Conservation (phyloP, 2,888 invertebrate genomes). For the Mylabris sibirica region DNA sequence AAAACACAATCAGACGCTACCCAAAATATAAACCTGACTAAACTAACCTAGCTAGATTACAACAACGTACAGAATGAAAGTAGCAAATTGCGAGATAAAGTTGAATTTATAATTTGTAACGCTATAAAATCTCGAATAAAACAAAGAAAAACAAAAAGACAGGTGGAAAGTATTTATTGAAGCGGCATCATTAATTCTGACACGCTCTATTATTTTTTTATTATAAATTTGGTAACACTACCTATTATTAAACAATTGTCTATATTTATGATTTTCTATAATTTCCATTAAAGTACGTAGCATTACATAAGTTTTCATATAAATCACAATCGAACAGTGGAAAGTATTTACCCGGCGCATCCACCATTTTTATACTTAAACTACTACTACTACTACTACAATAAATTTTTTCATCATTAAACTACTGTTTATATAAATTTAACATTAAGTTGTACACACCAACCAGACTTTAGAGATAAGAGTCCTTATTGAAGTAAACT, state of each 20-base stretch:
- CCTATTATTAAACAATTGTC: neutral
- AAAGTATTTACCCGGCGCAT: neutral
- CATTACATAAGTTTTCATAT: neutral
- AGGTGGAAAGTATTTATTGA: neutral
- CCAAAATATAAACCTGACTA: neutral
- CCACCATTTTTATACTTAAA: neutral
- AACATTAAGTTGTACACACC: no score
- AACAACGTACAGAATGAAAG: constrained; percentile 22
- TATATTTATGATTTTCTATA: neutral
- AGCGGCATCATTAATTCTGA: neutral
- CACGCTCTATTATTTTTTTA: neutral
- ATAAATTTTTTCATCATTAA: no score
- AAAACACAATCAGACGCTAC: no score
- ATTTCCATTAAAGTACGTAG: neutral
- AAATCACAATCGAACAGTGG: no score
- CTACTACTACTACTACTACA: no score
- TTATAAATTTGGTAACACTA: neutral
- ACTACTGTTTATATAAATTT: no score
- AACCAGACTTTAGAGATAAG: no score
- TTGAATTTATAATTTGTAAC: constrained; percentile 36
- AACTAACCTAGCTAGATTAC: constrained; percentile 34
- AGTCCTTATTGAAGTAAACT: no score
- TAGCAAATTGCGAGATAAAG: constrained; percentile 41
- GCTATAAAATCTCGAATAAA: constrained; percentile 27
- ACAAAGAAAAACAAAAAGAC: constrained; percentile 19